Evolutionary conservation across 2,113 vertebrate genomes (phyloP).

Genomic region (Sialia sialis): DNA sequence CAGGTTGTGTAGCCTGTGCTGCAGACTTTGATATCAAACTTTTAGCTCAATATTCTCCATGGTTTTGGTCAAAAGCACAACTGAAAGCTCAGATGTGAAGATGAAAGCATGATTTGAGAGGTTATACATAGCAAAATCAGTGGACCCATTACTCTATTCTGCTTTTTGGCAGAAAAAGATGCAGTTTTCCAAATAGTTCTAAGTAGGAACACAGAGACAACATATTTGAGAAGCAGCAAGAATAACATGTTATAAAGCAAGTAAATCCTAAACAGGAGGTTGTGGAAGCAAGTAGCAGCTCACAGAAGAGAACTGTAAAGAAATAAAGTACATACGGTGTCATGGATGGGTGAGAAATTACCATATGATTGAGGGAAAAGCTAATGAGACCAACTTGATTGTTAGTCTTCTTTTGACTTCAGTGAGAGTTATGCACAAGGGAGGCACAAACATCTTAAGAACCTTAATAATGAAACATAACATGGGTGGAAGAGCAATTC

Average conservation of each 20-base stretch:
- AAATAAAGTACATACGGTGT: accelerated
- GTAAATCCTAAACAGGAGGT: background rate
- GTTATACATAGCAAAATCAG: background rate
- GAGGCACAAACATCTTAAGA: background rate
- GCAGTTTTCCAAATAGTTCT: background rate
- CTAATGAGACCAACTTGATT: background rate
- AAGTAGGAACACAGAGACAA: background rate
- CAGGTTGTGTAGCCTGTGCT: background rate
- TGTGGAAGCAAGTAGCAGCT: background rate
- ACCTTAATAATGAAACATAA: background rate
- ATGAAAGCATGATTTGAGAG: background rate
- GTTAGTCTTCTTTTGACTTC: background rate
- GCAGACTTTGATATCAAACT: background rate
- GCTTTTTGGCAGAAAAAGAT: background rate
- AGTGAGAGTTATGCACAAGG: background rate
- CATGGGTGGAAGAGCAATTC: background rate
- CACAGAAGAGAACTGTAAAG: background rate
- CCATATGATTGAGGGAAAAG: background rate
- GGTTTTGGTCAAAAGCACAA: background rate
- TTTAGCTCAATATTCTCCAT: background rate
- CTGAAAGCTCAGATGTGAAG: background rate
- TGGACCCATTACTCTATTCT: background rate
- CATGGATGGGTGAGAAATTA: background rate
- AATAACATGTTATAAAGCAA: background rate
- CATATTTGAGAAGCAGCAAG: background rate